These are phyloP conservation scores for Lasioglossum oenotherae DNA, from an alignment of 2,888 invertebrate species.

Conservation along the genomic window DNA sequence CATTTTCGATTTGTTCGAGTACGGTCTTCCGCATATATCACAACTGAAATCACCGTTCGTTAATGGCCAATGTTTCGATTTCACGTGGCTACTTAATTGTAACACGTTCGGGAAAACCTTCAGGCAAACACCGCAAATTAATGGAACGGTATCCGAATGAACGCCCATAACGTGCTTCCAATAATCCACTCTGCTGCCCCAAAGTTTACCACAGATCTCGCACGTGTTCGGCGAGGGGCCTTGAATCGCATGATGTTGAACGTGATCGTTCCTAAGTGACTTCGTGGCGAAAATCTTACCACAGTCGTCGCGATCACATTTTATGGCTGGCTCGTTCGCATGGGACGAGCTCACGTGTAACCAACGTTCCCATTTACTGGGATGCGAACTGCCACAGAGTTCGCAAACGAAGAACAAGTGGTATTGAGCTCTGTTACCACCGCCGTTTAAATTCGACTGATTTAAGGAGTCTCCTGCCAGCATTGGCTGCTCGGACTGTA, in stretches of 20 bases:
- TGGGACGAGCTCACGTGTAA: conserved; percentile 84
- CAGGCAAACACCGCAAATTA: conserved; percentile 85
- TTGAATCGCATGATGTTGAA: conserved; percentile 84
- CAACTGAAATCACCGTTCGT: conserved; percentile 85
- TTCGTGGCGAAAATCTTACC: conserved; percentile 84
- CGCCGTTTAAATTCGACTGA: conserved; percentile 74
- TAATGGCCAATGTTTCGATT: conserved; percentile 84
- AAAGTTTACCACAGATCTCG: conserved; percentile 85
- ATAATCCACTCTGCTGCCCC: conserved; percentile 85
- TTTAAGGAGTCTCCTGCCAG: conserved; percentile 67
- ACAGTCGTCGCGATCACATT: conserved; percentile 82
- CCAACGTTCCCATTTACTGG: conserved; percentile 85
- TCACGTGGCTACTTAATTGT: conserved; percentile 83
- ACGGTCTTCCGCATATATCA: conserved; percentile 85
- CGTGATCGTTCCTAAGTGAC: conserved; percentile 83
- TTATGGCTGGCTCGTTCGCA: conserved; percentile 81
- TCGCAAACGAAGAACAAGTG: conserved; percentile 84
- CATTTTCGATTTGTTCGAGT: conserved; percentile 85
- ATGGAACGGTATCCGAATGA: conserved; percentile 84
- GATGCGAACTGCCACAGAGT: conserved; percentile 84
- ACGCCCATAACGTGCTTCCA: conserved; percentile 86
- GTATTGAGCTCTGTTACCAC: conserved; percentile 81
- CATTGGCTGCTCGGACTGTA: conserved; percentile 74
- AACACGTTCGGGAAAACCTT: conserved; percentile 84
- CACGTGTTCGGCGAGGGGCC: conserved; percentile 84